Percentiles rank a stretch among this genome's conserved stretches.
Evolutionary conservation across 2,113 vertebrate species (phyloP).

Genomic region (Malurus elegans): DNA sequence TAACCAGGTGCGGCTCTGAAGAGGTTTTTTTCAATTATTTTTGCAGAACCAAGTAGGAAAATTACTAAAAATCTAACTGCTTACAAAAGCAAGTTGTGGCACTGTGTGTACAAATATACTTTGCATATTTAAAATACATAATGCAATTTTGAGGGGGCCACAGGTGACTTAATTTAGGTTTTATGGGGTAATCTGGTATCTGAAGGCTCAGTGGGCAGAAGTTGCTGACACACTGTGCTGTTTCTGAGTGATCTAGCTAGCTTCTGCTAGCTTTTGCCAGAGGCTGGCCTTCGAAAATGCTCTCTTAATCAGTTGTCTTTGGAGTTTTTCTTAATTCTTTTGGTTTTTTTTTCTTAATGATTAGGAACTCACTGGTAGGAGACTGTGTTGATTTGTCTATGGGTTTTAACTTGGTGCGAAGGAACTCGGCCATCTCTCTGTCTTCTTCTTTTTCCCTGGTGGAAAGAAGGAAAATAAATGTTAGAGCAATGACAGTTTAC

Average conservation of each 20-base stretch:
- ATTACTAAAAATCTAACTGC: neutral
- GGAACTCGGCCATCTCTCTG: conserved; percentile 96
- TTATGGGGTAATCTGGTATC: neutral
- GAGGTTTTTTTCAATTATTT: neutral
- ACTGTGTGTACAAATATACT: neutral
- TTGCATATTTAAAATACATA: neutral
- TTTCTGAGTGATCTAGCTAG: neutral
- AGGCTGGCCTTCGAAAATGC: neutral
- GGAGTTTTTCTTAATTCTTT: neutral
- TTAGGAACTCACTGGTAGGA: conserved; percentile 81
- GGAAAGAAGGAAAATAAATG: neutral
- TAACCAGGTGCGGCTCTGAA: neutral
- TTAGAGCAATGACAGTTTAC: neutral
- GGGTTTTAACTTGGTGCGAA: conserved; percentile 92
- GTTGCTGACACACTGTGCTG: neutral
- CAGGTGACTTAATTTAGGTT: neutral
- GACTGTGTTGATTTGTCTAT: conserved; percentile 85
- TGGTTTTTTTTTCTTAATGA: neutral
- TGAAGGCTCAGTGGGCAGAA: neutral
- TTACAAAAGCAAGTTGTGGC: neutral
- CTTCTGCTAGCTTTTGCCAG: neutral
- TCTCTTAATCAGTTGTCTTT: neutral
- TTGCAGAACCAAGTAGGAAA: neutral
- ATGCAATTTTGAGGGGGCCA: neutral
- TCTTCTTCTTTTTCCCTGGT: conserved; percentile 95